These are phyloP conservation scores for Pemphredon lugubris DNA, from an alignment of 2,888 invertebrate species.

Conservation along the genomic window DNA sequence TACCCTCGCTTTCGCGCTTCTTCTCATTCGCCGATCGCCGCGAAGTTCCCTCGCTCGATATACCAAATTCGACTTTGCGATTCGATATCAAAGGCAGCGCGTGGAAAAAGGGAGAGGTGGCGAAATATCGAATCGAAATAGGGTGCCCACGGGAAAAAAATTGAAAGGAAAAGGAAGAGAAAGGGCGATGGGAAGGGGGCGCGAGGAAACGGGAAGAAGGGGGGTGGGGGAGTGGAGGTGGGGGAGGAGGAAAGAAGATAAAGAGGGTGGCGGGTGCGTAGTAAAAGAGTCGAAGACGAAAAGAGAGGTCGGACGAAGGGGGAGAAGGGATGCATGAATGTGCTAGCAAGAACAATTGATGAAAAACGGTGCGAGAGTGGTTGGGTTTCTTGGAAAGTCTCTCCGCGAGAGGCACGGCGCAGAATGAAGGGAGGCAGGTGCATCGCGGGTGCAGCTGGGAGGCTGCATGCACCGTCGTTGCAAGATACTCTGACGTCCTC, in stretches of 20 bases:
- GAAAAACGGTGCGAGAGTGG: constrained; percentile 68
- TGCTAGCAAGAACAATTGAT: constrained; percentile 62
- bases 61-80: no score
- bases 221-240: constrained; percentile 16
- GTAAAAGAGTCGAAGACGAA: constrained; percentile 16
- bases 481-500: constrained; percentile 51
- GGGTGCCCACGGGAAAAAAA: constrained; percentile 41
- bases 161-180: constrained; percentile 40
- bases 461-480: constrained; percentile 59
- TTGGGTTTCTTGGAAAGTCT: constrained; percentile 65
- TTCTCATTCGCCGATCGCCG: no score
- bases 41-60: no score
- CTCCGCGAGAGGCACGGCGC: constrained; percentile 51
- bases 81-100: no score
- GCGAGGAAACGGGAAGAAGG: constrained; percentile 17
- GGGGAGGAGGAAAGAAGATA: constrained; percentile 31
- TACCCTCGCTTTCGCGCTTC: no score
- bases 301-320: constrained; percentile 23
- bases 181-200: constrained; percentile 19
- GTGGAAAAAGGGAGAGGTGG: no score
- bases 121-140: constrained; percentile 43
- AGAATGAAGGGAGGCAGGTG: constrained; percentile 65
- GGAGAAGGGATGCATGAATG: constrained; percentile 59
- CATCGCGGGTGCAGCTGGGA: constrained; percentile 68
- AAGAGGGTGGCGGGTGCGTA: constrained; percentile 43